phyloP scores from a whole-genome alignment of 2,113 vertebrate species.

The Cyanoderma ruficeps region DNA sequence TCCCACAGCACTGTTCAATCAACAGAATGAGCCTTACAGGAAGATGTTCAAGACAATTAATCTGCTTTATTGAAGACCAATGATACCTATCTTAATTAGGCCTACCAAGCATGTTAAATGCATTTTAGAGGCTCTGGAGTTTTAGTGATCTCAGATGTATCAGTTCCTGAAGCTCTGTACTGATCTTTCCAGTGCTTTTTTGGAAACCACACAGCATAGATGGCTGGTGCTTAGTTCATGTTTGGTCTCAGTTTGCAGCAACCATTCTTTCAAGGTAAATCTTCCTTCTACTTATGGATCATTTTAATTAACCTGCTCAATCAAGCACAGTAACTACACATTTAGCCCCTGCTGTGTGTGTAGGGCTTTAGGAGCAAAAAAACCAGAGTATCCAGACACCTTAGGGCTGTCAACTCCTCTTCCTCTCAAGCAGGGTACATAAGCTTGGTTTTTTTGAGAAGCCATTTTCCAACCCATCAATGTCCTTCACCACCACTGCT shows the following conservation, averaged over 20 bases:
- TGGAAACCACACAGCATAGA: neutral
- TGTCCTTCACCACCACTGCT: neutral
- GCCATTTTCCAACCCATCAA: neutral
- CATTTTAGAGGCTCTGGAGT: neutral
- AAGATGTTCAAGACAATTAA: neutral
- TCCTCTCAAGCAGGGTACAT: neutral
- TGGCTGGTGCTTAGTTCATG: neutral
- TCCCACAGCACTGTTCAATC: neutral
- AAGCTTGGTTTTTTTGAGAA: neutral
- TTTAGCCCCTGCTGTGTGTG: neutral
- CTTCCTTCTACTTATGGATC: neutral
- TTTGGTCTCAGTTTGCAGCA: neutral
- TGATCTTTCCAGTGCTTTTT: neutral
- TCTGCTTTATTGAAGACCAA: neutral
- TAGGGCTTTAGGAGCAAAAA: neutral
- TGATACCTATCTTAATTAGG: neutral
- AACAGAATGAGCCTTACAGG: neutral
- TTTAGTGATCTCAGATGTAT: neutral
- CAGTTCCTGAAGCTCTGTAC: neutral
- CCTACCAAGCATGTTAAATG: neutral
- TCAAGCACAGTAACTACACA: neutral
- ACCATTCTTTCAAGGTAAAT: neutral
- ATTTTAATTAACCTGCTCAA: neutral
- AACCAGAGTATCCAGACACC: neutral
- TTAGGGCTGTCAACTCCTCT: neutral